Conservation (phyloP, 1,140 invertebrate genomes). For the Eufriesea mexicana region DNA sequence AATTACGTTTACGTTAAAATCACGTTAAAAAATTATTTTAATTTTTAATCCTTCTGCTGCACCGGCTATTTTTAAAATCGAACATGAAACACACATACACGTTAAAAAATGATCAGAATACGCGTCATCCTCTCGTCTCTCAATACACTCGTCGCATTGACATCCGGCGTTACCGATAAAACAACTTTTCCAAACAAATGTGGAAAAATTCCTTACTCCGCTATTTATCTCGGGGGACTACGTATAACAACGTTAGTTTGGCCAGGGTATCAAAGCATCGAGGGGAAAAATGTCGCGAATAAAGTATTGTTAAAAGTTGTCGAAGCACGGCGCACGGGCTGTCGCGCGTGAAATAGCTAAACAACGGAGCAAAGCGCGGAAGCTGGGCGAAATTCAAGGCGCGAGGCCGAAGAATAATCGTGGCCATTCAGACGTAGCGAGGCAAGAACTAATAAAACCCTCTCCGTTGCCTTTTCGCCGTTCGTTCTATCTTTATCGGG, state of each 20-base stretch:
- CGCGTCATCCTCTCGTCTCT: too few relatives aligned
- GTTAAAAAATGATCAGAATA: too few relatives aligned
- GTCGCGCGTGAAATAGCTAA: not conserved
- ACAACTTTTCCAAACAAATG: too few relatives aligned
- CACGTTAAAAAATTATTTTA: too few relatives aligned
- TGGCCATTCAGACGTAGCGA: slow-evolving; percentile 21
- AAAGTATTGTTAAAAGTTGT: slow-evolving; percentile 27
- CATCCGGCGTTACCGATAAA: too few relatives aligned
- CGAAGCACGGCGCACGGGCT: not conserved
- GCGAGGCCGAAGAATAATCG: slow-evolving; percentile 28
- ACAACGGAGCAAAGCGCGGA: not conserved
- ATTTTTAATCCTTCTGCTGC: too few relatives aligned
- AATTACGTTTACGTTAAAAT: too few relatives aligned
- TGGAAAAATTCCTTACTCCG: too few relatives aligned
- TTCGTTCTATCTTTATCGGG: slow-evolving; percentile 28
- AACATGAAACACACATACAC: too few relatives aligned
- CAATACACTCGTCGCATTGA: too few relatives aligned
- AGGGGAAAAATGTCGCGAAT: not conserved
- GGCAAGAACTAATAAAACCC: slow-evolving; percentile 41
- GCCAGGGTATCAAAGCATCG: not conserved
- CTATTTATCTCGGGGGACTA: too few relatives aligned
- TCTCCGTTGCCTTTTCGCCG: slow-evolving; percentile 5
- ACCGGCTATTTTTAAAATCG: too few relatives aligned
- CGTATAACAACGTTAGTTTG: not conserved
- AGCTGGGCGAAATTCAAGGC: slow-evolving; percentile 8